Base-by-base conservation (phyloP, 92 coral and sea anemone genomes). In the Plumapathes pennacea region DNA sequence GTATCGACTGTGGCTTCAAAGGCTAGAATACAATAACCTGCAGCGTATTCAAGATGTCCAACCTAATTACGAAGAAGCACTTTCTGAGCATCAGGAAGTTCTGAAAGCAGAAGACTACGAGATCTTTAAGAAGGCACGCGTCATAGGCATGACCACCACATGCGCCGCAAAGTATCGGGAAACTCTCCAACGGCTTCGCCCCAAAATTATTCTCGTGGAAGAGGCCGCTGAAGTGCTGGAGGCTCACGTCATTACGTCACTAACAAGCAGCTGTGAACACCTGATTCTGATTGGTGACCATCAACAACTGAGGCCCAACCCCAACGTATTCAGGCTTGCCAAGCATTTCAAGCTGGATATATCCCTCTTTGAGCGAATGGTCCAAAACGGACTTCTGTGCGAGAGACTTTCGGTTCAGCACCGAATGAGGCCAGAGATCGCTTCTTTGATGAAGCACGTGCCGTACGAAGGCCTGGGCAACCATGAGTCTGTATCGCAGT, bases 141-240 rank as follows among this genome's bases (percentile, higher is more conserved):
- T 80, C 50, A 58, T 80, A 0, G 86, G 86, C 49, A 80, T 80
- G 86, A 80, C 86, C 11, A 80, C 86, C 7, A 80, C 86, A 38
- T 80, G 86, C 27, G 97, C 97, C 3, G 85, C 90, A 14, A 85
- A 30, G 32, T 67, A 73, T 56, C 91, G 72, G 33, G 49, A 43
- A 3, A 64, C 85, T 49, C 83, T 90, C 32, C 87, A 74, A 28
- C 74, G 74, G 71, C 60, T 90, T 24, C 52, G 68, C 22, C 97
- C 97, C 19, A 76, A 81, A 18, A 66, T 90, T 43, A 71, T 90
- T 59, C 62, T 90, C 17, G 72, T 88, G 22, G 97, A 90, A 65
- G 97, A 90, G 68, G 97, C 97, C 29, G 95, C 97, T 32, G 97
- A 90, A 34, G 86, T 90, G 34, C 70, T 90, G 50, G 97, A 90